Percentiles rank a stretch among this genome's conserved stretches.
Evolutionary conservation across 2,888 invertebrate species (phyloP).

Genomic region (Strigamia transsilvanica): DNA sequence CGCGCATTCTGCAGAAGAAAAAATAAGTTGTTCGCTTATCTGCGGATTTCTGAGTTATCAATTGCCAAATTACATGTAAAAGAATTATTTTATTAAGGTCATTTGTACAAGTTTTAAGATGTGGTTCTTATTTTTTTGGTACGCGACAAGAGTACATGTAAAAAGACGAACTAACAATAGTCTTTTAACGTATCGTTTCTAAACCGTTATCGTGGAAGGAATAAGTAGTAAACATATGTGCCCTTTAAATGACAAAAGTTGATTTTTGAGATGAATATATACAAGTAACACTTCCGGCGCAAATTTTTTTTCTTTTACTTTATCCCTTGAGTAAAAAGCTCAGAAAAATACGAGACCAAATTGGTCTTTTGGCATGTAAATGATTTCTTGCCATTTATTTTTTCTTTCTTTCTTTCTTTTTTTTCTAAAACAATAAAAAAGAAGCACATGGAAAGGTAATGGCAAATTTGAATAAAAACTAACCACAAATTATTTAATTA

Average conservation of each 20-base stretch:
- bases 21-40: no score
- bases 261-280: conserved; percentile 43
- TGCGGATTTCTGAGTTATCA: no score
- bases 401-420: not conserved
- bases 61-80: conserved; percentile 37
- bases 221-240: conserved; percentile 48
- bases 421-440: conserved; percentile 1
- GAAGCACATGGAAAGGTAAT: conserved; percentile 10
- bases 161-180: conserved; percentile 49
- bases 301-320: not conserved
- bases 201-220: conserved; percentile 49
- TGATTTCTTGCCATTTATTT: not conserved
- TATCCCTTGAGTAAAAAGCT: conserved; percentile 33
- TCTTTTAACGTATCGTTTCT: conserved; percentile 43
- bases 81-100: conserved; percentile 45
- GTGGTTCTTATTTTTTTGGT: conserved; percentile 28
- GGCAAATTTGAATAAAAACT: conserved; percentile 37
- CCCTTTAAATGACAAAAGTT: conserved; percentile 49
- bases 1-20: no score
- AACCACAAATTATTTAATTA: not conserved
- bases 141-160: conserved; percentile 48
- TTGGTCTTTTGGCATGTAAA: conserved; percentile 35
- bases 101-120: conserved; percentile 48
- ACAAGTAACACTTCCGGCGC: conserved; percentile 45
- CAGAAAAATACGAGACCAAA: conserved; percentile 40